A percentile compares a stretch with the other conserved stretches of the same genome.
Conservation (phyloP, 92 coral and sea anemone genomes). For the Palythoa grandiflora region DNA sequence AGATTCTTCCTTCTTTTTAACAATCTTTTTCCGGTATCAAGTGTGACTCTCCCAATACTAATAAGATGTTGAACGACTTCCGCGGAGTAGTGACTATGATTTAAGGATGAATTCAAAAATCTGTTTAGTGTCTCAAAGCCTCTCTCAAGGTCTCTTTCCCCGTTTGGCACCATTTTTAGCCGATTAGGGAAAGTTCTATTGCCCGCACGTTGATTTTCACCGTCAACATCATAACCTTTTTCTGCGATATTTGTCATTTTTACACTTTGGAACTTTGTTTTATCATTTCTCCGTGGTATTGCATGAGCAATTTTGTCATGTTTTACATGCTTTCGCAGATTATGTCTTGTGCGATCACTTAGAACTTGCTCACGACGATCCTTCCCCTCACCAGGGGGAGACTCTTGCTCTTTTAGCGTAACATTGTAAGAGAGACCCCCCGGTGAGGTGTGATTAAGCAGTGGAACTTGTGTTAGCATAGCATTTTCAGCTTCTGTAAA, state of each 20-base stretch:
- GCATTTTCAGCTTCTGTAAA: neutral
- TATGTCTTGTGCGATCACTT: neutral
- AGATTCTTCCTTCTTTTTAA: constrained; percentile 42
- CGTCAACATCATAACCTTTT: neutral
- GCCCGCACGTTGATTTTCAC: neutral
- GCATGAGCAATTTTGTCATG: neutral
- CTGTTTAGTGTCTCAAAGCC: constrained; percentile 71
- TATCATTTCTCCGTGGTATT: neutral
- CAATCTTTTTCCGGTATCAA: constrained; percentile 84
- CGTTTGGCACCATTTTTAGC: neutral
- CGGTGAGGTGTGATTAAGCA: constrained; percentile 71
- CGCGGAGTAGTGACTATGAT: constrained; percentile 72
- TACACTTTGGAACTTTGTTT: neutral
- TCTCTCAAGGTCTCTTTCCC: too few relatives aligned
- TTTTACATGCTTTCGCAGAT: neutral
- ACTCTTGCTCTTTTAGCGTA: constrained; percentile 97
- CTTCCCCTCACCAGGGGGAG: constrained; percentile 88
- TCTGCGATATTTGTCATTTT: neutral
- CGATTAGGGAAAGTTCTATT: neutral
- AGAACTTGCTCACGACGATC: neutral
- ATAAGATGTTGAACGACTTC: constrained; percentile 77
- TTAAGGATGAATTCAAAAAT: constrained; percentile 67
- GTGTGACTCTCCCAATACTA: constrained; percentile 87
- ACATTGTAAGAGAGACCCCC: constrained; percentile 99
- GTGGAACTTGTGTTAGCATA: constrained; percentile 39